These are phyloP conservation scores for Chelmon rostratus DNA, from an alignment of 2,797 vertebrate species.

Conservation along the genomic window DNA sequence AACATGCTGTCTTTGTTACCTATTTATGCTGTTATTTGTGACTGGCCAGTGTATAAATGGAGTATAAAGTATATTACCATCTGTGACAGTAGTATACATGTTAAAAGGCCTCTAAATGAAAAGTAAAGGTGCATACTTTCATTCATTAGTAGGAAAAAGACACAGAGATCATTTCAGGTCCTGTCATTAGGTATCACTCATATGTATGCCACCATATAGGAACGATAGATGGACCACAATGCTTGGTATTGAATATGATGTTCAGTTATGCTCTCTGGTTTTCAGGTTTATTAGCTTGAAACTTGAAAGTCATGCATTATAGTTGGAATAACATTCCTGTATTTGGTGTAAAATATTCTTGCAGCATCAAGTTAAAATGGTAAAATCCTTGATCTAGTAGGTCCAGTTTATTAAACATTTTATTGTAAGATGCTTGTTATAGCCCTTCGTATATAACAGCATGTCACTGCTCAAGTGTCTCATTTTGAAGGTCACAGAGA, in stretches of 20 bases:
- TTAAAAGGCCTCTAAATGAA: not conserved
- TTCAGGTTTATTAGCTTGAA: not conserved
- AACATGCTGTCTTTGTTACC: conserved; percentile 12
- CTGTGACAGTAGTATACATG: not conserved
- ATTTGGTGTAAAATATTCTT: not conserved
- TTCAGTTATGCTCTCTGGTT: not conserved
- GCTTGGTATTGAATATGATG: not conserved
- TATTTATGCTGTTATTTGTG: not conserved
- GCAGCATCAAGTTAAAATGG: not conserved
- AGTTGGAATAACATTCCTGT: not conserved
- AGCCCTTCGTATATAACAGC: conserved; percentile 41
- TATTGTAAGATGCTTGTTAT: conserved; percentile 25
- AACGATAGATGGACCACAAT: not conserved
- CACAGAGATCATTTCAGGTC: not conserved
- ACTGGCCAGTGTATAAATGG: not conserved
- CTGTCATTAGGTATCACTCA: not conserved
- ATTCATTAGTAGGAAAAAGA: not conserved
- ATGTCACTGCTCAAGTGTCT: conserved; percentile 56
- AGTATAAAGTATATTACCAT: not conserved
- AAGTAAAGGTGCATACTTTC: not conserved
- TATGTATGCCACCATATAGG: not conserved
- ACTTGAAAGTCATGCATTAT: not conserved
- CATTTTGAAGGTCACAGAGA: conserved; percentile 77
- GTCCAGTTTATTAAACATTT: conserved; percentile 3
- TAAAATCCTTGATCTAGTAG: not conserved